Evolutionary conservation across 2,888 invertebrate species (phyloP), one percentile per base, ranked within the genome.

Genomic region (Miltochrista miniata): DNA sequence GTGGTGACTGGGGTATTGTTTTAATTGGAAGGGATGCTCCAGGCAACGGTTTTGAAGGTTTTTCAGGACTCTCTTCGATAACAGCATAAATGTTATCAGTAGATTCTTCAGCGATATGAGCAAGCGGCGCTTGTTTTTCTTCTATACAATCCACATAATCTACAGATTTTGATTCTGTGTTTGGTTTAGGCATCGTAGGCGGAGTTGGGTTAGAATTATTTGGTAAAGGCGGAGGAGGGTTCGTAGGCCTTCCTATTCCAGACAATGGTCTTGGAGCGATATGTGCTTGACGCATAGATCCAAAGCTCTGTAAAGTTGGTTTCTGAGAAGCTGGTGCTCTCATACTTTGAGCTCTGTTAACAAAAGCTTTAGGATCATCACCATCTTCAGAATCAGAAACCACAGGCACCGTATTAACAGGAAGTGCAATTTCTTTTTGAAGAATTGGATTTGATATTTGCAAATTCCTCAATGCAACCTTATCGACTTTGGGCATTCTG

Each of bases 391-490:
- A 83, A 63, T 89, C 87, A 0, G 90, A 92, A 0, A 92, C 92
- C 0, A 95, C 94, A 0, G 95, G 93, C 0, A 95, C 92, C 0
- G 93, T 92, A 11, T 91, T 92, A 8, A 92, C 87, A 0, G 94
- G 87, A 1, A 94, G 74, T 40, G 94, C 94, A 9, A 95, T 95
- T 43, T 94, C 93, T 50, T 93, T 93, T 72, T 96, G 95, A 0
- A 95, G 93, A 64, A 98, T 96, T 0, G 97, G 97, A 69, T 95
- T 93, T 0, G 97, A 97, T 69, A 98, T 97, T 78, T 96, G 95
- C 45, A 97, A 86, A 49, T 94, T 95, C 44, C 96, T 93, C 45
- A 97, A 74, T 0, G 94, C 92, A 11, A 94, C 95, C 70, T 95
- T 95, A 70, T 97, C 96, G 0, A 92, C 88, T 63, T 96, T 96